Conservation (phyloP, 2,113 vertebrate genomes). For the Tychaedon coryphoeus region DNA sequence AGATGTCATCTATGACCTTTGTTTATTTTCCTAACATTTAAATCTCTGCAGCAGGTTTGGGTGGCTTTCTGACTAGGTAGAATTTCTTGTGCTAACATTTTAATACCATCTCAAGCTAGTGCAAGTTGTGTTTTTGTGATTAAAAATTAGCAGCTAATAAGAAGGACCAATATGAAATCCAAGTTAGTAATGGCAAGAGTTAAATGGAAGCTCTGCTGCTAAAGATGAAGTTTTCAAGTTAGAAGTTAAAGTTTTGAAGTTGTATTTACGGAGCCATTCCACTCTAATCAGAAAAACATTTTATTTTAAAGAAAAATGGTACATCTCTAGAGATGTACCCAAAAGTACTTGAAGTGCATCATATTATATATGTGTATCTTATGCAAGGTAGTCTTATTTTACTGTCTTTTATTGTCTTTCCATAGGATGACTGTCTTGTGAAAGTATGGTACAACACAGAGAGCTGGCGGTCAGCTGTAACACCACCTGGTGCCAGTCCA, state of each 20-base stretch:
- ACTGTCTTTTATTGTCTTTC: neutral
- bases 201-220: neutral
- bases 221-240: too few relatives aligned
- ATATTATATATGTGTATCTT: neutral
- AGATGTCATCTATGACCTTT: neutral
- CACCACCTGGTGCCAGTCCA: slow-evolving; percentile 75
- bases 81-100: neutral
- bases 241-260: too few relatives aligned
- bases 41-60: neutral
- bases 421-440: slow-evolving; percentile 92
- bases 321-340: neutral
- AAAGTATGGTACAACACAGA: slow-evolving; percentile 95
- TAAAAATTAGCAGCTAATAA: neutral
- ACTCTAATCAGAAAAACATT: neutral
- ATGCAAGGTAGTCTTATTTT: neutral
- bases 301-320: neutral
- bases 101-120: neutral
- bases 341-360: neutral
- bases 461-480: slow-evolving; percentile 84
- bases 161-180: neutral
- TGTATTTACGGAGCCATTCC: neutral
- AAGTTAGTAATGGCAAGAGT: neutral
- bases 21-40: neutral
- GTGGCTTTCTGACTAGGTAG: neutral
- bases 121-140: neutral